phyloP scores from a whole-genome alignment of 2,797 vertebrate species.

The Chaetodon trifasciatus region DNA sequence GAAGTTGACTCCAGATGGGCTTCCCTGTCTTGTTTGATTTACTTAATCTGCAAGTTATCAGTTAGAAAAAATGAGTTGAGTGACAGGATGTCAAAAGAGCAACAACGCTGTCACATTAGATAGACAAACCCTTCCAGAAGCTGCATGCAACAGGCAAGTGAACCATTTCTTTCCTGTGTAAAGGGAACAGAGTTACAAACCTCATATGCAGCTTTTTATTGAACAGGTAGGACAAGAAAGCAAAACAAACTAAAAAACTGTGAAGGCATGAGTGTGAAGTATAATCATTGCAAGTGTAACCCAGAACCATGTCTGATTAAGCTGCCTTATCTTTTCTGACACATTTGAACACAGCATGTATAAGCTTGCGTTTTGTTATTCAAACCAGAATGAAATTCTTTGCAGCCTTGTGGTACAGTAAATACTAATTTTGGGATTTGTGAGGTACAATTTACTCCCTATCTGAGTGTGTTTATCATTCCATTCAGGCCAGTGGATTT shows the following conservation, averaged over 20 bases:
- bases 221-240: not conserved
- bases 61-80: not conserved
- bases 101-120: not conserved
- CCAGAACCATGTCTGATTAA: not conserved
- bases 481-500: not conserved
- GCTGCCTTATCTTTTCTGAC: not conserved
- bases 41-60: not conserved
- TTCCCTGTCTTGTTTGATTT: not conserved
- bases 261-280: not conserved
- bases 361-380: not conserved
- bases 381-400: not conserved
- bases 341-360: not conserved
- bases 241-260: not conserved
- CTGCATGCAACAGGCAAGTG: too few species aligned
- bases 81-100: constrained; percentile 2
- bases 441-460: not conserved
- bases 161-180: not conserved
- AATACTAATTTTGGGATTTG: not conserved
- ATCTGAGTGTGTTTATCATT: not conserved
- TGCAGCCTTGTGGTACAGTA: not conserved
- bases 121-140: too few species aligned
- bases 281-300: not conserved
- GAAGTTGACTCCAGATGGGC: not conserved
- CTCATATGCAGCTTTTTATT: not conserved
- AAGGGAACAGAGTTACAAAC: not conserved